Evolutionary conservation across 2,888 invertebrate species (phyloP).

Genomic region (Cheilosia impressa): DNA sequence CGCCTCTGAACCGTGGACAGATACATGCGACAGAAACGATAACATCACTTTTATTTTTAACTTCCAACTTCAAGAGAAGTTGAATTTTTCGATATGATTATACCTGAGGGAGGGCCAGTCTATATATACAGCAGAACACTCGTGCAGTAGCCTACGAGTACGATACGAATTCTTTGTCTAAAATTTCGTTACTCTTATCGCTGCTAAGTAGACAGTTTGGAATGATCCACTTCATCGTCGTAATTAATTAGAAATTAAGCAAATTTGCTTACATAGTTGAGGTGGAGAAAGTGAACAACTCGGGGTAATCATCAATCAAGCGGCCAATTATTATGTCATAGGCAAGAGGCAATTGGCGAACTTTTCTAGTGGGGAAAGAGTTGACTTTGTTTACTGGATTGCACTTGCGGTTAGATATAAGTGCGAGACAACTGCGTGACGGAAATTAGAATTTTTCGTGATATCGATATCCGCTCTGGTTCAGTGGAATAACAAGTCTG

Average conservation of each 20-base stretch:
- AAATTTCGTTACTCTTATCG: constrained; percentile 8
- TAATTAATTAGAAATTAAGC: constrained; percentile 61
- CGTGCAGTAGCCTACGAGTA: constrained; percentile 4
- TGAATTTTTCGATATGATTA: constrained; percentile 31
- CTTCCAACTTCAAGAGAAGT: constrained; percentile 52
- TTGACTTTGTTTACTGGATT: background rate
- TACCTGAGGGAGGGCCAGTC: constrained; percentile 42
- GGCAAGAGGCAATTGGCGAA: constrained; percentile 12
- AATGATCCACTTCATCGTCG: constrained; percentile 51
- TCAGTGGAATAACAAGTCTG: no score
- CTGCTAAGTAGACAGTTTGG: constrained; percentile 51
- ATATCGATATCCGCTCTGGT: no score
- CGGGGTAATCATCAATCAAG: constrained; percentile 52
- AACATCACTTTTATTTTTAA: constrained; percentile 61
- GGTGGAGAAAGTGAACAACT: constrained; percentile 50
- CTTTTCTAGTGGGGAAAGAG: constrained; percentile 3
- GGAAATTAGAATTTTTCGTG: no score
- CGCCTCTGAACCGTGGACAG: constrained; percentile 48
- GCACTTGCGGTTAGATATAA: no score
- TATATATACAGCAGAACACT: background rate
- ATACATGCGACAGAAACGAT: constrained; percentile 59
- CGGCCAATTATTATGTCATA: constrained; percentile 48
- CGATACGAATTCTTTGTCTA: constrained; percentile 20
- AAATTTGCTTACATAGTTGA: constrained; percentile 33
- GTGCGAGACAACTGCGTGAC: no score